A percentile compares a stretch with the other conserved stretches of the same genome.
Evolutionary conservation across 2,888 invertebrate genomes (phyloP).

Genomic region (Agrotis puta): DNA sequence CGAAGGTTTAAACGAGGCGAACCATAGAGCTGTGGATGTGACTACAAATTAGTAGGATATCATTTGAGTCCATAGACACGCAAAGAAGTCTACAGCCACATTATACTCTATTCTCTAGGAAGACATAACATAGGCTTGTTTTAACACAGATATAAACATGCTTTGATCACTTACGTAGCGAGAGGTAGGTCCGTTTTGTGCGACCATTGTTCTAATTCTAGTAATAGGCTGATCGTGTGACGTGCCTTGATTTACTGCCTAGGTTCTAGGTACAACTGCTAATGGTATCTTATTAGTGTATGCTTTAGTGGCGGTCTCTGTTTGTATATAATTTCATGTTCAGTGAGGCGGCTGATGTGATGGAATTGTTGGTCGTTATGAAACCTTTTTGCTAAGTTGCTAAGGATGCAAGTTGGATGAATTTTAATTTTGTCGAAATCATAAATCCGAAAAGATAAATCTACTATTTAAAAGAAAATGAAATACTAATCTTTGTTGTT

Average conservation of each 20-base stretch:
- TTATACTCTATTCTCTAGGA: not conserved
- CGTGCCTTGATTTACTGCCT: conserved; percentile 67
- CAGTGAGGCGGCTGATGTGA: not conserved
- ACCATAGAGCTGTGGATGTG: too few relatives aligned
- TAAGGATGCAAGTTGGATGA: not conserved
- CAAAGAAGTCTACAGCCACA: not conserved
- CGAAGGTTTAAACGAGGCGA: too few relatives aligned
- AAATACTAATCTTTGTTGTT: conserved; percentile 3
- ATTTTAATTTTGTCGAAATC: too few relatives aligned
- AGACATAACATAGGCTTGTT: conserved; percentile 6
- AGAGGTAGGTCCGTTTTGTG: conserved; percentile 50
- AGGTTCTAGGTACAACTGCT: conserved; percentile 55
- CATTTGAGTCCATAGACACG: too few relatives aligned
- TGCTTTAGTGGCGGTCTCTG: conserved; percentile 32
- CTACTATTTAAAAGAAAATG: too few relatives aligned
- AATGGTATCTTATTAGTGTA: conserved; percentile 50
- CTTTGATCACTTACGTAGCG: conserved; percentile 29
- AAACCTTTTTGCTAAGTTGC: conserved; percentile 1
- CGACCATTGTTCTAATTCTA: conserved; percentile 69
- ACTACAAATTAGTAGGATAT: too few relatives aligned
- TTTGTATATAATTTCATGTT: conserved; percentile 32
- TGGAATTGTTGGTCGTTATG: conserved; percentile 14
- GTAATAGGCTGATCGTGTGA: conserved; percentile 65
- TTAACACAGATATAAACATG: conserved; percentile 9
- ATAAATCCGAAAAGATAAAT: not conserved